phyloP scores from a whole-genome alignment of 2,113 vertebrate genomes.

The Natator depressus region DNA sequence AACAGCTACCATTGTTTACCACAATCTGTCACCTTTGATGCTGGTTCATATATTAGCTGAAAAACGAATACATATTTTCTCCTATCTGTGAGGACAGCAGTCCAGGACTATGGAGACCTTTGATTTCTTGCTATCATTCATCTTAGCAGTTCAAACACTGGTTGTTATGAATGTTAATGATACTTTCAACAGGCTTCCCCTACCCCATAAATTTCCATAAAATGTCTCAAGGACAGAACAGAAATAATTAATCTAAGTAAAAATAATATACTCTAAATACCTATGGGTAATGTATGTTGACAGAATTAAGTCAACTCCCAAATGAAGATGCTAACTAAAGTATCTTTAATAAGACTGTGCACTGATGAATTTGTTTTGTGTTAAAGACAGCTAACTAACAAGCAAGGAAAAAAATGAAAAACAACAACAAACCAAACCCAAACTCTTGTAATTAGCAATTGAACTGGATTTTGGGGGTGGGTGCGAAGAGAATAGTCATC shows the following conservation, averaged over 20 bases:
- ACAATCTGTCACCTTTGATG: neutral
- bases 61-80: neutral
- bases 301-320: constrained; percentile 33
- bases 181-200: neutral
- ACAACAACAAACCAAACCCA: neutral
- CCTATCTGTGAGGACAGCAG: neutral
- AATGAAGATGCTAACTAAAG: constrained; percentile 27
- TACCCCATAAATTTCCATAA: constrained; percentile 1
- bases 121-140: constrained; percentile 3
- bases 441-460: neutral
- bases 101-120: neutral
- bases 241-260: constrained; percentile 30
- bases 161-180: neutral
- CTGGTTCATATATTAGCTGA: constrained; percentile 11
- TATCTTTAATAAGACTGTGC: neutral
- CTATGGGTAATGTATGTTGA: neutral
- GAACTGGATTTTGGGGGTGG: neutral
- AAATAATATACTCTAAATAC: constrained; percentile 19
- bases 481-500: neutral
- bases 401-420: neutral
- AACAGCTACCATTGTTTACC: neutral
- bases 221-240: constrained; percentile 23
- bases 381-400: neutral
- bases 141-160: constrained; percentile 30
- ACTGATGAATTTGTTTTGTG: neutral